Conservation (phyloP, 1,140 invertebrate species). For the Leptopilina boulardi region DNA sequence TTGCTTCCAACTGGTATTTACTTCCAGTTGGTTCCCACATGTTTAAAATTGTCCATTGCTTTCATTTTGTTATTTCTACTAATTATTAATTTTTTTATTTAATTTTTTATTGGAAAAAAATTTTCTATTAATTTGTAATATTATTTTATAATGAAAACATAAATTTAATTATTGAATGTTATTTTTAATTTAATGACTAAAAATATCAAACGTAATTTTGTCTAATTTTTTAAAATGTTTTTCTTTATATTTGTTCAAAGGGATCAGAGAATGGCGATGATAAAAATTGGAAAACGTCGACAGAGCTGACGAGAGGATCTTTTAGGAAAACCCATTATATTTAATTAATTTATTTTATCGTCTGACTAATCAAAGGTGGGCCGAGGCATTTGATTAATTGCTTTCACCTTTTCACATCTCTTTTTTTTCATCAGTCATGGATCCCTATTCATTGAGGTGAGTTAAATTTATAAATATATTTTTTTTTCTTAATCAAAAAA, state of each 20-base stretch:
- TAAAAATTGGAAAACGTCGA: conserved; percentile 18
- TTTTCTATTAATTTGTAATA: too few species aligned
- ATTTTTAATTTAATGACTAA: too few species aligned
- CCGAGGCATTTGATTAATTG: neutral
- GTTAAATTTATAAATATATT: conserved; percentile 26
- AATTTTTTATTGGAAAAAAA: too few species aligned
- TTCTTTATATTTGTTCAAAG: conserved; percentile 34
- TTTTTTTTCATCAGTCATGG: conserved; percentile 53
- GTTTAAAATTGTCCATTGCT: neutral
- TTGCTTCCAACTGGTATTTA: neutral
- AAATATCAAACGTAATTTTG: too few species aligned
- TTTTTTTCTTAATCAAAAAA: neutral
- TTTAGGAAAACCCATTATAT: conserved; percentile 22
- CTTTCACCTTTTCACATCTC: neutral
- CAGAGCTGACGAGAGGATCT: conserved; percentile 48
- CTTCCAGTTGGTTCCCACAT: neutral
- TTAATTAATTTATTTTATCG: conserved; percentile 42
- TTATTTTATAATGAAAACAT: too few species aligned
- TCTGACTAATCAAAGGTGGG: conserved; percentile 9
- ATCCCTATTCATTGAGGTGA: conserved; percentile 64
- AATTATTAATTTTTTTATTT: too few species aligned
- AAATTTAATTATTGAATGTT: too few species aligned
- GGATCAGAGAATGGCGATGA: conserved; percentile 45
- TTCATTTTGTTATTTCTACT: neutral
- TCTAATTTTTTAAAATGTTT: neutral